Evolutionary conservation across 2,113 vertebrate species (phyloP), one percentile per base, ranked within the genome.

Genomic region (Ornithorhynchus anatinus): DNA sequence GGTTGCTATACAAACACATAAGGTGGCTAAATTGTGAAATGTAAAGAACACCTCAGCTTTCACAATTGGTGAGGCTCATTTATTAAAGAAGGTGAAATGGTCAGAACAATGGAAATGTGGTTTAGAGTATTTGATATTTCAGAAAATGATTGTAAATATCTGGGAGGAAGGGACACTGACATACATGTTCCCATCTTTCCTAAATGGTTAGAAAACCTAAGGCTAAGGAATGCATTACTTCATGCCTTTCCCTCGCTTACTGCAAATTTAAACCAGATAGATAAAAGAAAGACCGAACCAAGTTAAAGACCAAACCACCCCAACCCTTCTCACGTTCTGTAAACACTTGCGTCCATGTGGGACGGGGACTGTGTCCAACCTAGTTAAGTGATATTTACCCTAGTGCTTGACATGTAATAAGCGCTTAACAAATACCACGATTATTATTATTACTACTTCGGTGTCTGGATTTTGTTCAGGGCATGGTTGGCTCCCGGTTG

Each of bases 1-100:
- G 79, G n/a, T 69, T 70, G 65, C 84, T 86, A 75, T 81, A 91
- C 91, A 93, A 93, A 93, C 86, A 94, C 93, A 93, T 90, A 93
- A 91, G 84, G 88, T 87, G 82, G 85, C 85, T 90, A 80, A 88
- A 88, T 81, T 0, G 25, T 84, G 67, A 90, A 85, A 71, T 85
- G 77, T 88, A 89, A 88, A 93, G 90, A 86, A 82, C 89, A 88
- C 79, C 86, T 90, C 77, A 37, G 75, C 53, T 83, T 40, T 66
- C 76, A 80, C 76, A 80, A 81, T 22, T 50, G 70, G 53, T 48
- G 66, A 74, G 70, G 82, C 75, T 87, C 5, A 85, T 85, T 91
- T 89, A 82, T 89, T 83, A 68, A 69, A 82, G 88, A 88, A 72
- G 71, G 52, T 68, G 60, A 91, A 84, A 72, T 57, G 59, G 59